phyloP scores from a whole-genome alignment of 2,797 vertebrate species.

The Phrynocephalus vlangalii region DNA sequence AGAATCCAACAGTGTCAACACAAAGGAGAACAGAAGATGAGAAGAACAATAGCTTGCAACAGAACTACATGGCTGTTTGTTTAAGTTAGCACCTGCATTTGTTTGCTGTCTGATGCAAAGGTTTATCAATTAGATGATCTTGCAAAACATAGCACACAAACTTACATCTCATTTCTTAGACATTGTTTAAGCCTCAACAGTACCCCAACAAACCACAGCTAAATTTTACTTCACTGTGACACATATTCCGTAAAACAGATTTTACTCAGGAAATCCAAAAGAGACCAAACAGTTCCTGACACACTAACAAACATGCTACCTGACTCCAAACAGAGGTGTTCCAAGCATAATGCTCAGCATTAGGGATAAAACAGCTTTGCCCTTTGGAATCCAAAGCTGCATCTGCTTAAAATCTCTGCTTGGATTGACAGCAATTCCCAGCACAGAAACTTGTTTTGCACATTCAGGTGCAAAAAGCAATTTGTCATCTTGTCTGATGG shows the following conservation, averaged over 20 bases:
- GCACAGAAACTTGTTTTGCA: neutral
- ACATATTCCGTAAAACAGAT: neutral
- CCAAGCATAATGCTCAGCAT: neutral
- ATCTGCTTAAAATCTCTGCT: neutral
- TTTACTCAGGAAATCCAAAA: neutral
- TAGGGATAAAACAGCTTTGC: too few species aligned
- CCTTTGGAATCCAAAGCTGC: neutral
- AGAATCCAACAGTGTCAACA: neutral
- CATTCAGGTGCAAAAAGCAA: neutral
- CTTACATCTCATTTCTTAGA: too few species aligned
- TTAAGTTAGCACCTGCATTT: too few species aligned
- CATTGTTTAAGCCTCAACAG: neutral
- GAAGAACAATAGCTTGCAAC: neutral
- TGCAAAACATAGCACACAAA: too few species aligned
- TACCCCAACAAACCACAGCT: neutral
- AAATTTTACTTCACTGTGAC: neutral
- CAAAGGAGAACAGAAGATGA: neutral
- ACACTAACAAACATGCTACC: neutral
- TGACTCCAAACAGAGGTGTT: neutral
- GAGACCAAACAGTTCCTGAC: neutral
- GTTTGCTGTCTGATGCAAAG: too few species aligned
- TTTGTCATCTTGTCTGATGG: neutral
- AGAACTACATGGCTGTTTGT: too few species aligned
- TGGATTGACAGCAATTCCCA: neutral
- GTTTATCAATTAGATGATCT: too few species aligned